Conservation (phyloP, 2,113 vertebrate genomes). For the Psittacula cyanocephala region DNA sequence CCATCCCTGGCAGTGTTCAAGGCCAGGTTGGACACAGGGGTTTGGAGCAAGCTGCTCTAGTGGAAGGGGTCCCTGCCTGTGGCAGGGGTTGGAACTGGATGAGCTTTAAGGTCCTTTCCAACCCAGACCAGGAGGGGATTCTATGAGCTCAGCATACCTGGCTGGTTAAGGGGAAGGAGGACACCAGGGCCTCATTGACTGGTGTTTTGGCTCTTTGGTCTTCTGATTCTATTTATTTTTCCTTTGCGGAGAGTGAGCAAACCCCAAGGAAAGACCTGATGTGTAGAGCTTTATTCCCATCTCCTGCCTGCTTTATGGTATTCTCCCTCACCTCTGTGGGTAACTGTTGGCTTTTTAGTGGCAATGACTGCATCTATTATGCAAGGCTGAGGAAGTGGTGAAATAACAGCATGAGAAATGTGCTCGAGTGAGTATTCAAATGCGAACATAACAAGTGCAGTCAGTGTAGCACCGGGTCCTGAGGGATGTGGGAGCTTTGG, state of each 20-base stretch:
- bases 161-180: not conserved
- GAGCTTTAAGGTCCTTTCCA: not conserved
- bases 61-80: not conserved
- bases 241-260: not conserved
- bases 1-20: no score
- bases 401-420: constrained; percentile 67
- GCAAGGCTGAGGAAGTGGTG: constrained; percentile 60
- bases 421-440: constrained; percentile 71
- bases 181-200: not conserved
- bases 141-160: not conserved
- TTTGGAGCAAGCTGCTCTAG: not conserved
- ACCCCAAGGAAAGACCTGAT: not conserved
- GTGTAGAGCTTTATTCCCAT: constrained; percentile 26
- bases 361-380: constrained; percentile 64
- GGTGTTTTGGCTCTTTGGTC: not conserved
- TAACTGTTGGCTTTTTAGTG: constrained; percentile 60
- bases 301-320: constrained; percentile 1
- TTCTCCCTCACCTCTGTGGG: constrained; percentile 49
- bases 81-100: not conserved
- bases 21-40: not conserved
- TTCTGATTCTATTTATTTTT: not conserved
- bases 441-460: constrained; percentile 67
- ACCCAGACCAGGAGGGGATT: not conserved
- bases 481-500: constrained; percentile 53
- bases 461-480: constrained; percentile 62